Evolutionary conservation across 2,113 vertebrate species (phyloP).

Genomic region (Zosterops hypoxanthus): DNA sequence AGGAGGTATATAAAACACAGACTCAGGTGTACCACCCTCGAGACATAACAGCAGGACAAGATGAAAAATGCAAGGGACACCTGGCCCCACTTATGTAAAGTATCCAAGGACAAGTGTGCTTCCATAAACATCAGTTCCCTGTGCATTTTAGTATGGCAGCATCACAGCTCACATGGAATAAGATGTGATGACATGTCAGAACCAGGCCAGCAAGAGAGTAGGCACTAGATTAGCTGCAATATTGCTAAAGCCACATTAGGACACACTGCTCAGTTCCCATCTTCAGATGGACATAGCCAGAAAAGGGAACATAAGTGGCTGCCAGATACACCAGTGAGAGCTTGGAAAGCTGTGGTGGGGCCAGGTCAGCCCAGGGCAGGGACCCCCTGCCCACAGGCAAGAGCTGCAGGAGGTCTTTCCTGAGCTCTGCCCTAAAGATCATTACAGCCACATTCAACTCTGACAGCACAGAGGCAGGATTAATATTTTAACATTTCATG

Average conservation of each 20-base stretch:
- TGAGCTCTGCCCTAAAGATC: neutral
- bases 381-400: fast-evolving
- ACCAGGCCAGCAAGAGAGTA: neutral
- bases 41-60: neutral
- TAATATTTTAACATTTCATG: neutral
- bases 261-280: neutral
- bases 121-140: neutral
- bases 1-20: neutral
- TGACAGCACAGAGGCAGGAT: neutral
- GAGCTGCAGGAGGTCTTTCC: fast-evolving
- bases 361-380: neutral
- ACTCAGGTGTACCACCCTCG: neutral
- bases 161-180: neutral
- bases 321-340: neutral
- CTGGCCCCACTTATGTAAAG: neutral
- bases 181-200: neutral
- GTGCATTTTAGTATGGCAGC: neutral
- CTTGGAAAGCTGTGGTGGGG: neutral
- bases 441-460: neutral
- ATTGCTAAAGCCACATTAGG: neutral
- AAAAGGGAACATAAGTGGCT: fast-evolving
- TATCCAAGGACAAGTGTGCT: neutral
- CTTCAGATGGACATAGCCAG: neutral
- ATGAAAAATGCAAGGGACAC: neutral
- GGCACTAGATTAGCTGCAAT: neutral